A percentile compares a stretch with the other conserved stretches of the same genome.
Evolutionary conservation across 2,113 vertebrate genomes (phyloP).

Genomic region (Callopanchax toddi): DNA sequence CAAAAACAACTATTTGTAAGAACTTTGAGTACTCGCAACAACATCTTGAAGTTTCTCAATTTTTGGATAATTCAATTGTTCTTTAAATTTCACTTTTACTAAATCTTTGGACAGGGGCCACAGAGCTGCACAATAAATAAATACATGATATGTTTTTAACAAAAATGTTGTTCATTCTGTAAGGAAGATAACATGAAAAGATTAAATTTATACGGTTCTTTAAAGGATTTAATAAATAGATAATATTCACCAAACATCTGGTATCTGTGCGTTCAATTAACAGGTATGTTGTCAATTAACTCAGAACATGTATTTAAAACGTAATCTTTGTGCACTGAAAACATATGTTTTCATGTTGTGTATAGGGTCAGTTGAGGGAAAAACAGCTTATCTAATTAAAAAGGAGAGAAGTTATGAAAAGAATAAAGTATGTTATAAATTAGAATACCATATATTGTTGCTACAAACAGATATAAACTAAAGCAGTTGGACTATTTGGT

Average conservation of each 20-base stretch:
- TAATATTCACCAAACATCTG: no score
- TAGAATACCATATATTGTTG: background rate
- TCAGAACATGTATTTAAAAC: no score
- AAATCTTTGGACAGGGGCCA: background rate
- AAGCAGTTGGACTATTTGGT: background rate
- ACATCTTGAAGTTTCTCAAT: background rate
- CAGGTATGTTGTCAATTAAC: no score
- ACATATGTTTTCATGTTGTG: no score
- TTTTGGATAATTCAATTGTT: background rate
- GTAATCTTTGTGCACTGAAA: no score
- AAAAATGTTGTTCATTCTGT: background rate
- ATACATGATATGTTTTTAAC: background rate
- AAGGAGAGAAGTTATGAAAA: background rate
- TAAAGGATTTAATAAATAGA: no score
- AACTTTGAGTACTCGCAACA: background rate
- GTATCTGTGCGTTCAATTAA: no score
- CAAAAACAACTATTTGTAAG: background rate
- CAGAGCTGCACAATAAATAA: background rate
- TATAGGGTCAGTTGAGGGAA: no score
- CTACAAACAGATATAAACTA: background rate
- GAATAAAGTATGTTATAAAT: no score
- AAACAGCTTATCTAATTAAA: background rate
- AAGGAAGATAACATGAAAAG: no score
- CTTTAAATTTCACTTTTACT: constrained; percentile 11
- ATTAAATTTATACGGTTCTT: no score